Base-by-base conservation (phyloP, 2,113 vertebrate species). In the Campylomormyrus tamandua region DNA sequence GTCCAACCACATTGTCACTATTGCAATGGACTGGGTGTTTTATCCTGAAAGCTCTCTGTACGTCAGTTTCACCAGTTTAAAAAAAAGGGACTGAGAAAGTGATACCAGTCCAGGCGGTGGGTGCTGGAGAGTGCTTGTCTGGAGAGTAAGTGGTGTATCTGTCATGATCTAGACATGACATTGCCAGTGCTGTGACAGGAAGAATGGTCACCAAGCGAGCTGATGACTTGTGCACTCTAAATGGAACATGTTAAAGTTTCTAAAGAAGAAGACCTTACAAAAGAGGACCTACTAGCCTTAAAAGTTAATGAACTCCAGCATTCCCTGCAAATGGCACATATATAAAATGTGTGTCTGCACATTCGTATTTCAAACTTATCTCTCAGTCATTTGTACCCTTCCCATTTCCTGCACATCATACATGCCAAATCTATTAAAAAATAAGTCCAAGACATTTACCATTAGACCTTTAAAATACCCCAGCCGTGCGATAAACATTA, bases 381-480 rank as follows among this genome's bases (percentile, higher is more conserved):
- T 87, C 50, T 35, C 50, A 11, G 50, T 53, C 27, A 87, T 52
- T 48, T 53, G 53, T 48, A 19, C 50, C n/a, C 50, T 87, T 27
- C n/a, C 85, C 50, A 56, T 53, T 87, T 52, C 50, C 49, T 87
- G 85, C 48, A 87, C 50, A 87, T 56, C 85, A 87, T 52, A 87
- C 27, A 87, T 19, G 85, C 50, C 85, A 53, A 52, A 87, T 87
- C 83, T 84, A 84, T 87, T 53, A 87, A 87, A 53, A 87, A 35
- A 53, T 31, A 87, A 56, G 13, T 53, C 85, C 15, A 39, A 87
- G 85, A 87, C 50, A 87, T 53, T 87, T 53, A 87, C 85, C 50
- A 87, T 87, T 53, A 53, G 45, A 35, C 48, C 46, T 53, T 87
- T 53, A 53, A 87, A 87, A 87, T 56, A 35, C 50, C 21, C 85